A percentile compares a stretch with the other conserved stretches of the same genome.
phyloP scores from a whole-genome alignment of 2,888 invertebrate species.

The Hyalella azteca region DNA sequence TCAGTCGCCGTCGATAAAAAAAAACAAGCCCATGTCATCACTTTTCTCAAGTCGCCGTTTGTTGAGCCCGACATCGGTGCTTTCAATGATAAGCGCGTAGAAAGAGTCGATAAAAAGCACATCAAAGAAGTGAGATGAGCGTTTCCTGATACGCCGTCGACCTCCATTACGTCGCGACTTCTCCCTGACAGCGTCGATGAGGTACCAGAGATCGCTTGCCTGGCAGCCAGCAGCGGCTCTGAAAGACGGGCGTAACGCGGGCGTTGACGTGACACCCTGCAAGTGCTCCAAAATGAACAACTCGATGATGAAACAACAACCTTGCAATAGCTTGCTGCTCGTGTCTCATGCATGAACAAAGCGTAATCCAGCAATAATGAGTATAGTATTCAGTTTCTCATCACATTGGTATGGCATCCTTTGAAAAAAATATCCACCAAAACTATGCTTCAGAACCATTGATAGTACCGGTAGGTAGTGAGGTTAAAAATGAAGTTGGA shows the following conservation, averaged over 20 bases:
- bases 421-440: too few species aligned
- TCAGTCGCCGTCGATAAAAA: not conserved
- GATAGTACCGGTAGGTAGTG: too few species aligned
- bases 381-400: too few species aligned
- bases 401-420: too few species aligned
- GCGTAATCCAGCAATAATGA: too few species aligned
- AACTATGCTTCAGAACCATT: too few species aligned
- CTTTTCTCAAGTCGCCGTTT: too few species aligned
- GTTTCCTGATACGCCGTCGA: conserved; percentile 1
- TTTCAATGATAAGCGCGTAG: not conserved
- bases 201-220: not conserved
- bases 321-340: too few species aligned
- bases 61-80: too few species aligned
- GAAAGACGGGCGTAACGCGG: conserved; percentile 28
- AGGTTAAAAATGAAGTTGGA: too few species aligned
- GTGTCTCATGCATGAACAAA: too few species aligned
- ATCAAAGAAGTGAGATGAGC: not conserved
- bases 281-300: not conserved
- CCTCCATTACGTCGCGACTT: conserved; percentile 7
- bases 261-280: conserved; percentile 17
- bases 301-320: conserved; percentile 1
- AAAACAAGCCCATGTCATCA: too few species aligned
- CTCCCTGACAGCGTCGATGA: not conserved
- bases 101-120: not conserved
- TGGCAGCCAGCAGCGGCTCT: not conserved